Evolutionary conservation across 2,888 invertebrate species (phyloP), one percentile per base, ranked within the genome.

Genomic region (Phalera bucephala): DNA sequence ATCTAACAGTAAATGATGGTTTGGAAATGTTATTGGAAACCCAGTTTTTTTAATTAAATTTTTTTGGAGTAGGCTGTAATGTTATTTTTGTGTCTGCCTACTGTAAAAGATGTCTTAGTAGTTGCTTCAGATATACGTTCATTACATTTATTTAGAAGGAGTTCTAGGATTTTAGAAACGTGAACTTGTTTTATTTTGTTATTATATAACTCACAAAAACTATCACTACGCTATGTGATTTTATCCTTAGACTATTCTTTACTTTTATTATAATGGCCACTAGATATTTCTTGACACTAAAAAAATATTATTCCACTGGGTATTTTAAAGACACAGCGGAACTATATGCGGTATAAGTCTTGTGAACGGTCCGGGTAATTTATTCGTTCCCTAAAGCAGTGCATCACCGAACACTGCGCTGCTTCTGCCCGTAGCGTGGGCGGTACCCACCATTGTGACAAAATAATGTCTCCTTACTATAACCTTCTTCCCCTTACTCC

Each of bases 381-480:
- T 89, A 89, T 89, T 84, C 84, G 74, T 79, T 76, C 78, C 82
- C 80, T 69, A 81, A 85, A 87, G 85, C 86, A 79, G 80, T 88
- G 87, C 88, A 88, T 87, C 89, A 87, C 82, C 69, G 76, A 80
- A 78, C 78, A 79, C 75, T 78, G 66, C 68, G 72, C 72, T 76
- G 66, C 74, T 73, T 73, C 74, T 76, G 79, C 74, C 74, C 72
- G 73, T 67, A 61, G 78, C 79, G 87, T 89, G 86, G 87, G 89
- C 80, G 88, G 83, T 72, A 75, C 80, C 80, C 73, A 80, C 85
- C 80, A 88, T 88, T 89, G 89, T 89, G 84, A 89, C 87, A 86
- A 87, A 88, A 89, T 88, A 85, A 85, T 80, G 83, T 84, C 84
- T 81, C 78, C 74, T 78, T 73, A 80, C 80, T 80, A 75, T 80